phyloP scores from a whole-genome alignment of 2,797 vertebrate species.

The Hylomyscus alleni region DNA sequence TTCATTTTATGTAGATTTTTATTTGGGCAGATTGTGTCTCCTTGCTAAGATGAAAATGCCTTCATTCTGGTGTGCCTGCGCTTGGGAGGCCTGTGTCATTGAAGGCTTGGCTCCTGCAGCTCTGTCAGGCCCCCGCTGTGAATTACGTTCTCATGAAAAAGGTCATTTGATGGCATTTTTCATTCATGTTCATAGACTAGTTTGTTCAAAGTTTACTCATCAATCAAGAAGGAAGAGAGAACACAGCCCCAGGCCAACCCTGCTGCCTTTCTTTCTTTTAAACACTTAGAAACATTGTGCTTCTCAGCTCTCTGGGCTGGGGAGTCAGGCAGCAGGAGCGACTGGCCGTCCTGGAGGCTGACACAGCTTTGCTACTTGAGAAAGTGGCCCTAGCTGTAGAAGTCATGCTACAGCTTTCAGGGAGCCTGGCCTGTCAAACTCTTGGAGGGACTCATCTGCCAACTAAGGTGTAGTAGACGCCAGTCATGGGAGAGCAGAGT shows the following conservation, averaged over 20 bases:
- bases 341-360: background rate
- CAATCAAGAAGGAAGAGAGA: background rate
- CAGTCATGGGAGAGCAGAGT: background rate
- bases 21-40: background rate
- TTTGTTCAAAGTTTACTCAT: background rate
- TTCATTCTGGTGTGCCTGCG: background rate
- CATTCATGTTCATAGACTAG: background rate
- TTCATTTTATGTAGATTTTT: background rate
- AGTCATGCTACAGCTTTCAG: background rate
- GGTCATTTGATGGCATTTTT: background rate
- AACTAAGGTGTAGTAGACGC: rapidly evolving
- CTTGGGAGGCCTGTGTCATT: background rate
- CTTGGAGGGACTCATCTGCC: background rate
- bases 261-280: too few species aligned
- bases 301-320: too few species aligned
- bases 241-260: too few species aligned
- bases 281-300: background rate
- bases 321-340: background rate
- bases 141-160: background rate
- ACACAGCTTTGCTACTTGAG: background rate
- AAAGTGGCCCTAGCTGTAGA: background rate
- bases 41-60: background rate
- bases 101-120: background rate
- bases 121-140: background rate
- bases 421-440: background rate